Percentiles rank a stretch among this genome's conserved stretches.
These are phyloP conservation scores for Mus spretus DNA, from an alignment of 2,797 vertebrate genomes.

Conservation along the genomic window DNA sequence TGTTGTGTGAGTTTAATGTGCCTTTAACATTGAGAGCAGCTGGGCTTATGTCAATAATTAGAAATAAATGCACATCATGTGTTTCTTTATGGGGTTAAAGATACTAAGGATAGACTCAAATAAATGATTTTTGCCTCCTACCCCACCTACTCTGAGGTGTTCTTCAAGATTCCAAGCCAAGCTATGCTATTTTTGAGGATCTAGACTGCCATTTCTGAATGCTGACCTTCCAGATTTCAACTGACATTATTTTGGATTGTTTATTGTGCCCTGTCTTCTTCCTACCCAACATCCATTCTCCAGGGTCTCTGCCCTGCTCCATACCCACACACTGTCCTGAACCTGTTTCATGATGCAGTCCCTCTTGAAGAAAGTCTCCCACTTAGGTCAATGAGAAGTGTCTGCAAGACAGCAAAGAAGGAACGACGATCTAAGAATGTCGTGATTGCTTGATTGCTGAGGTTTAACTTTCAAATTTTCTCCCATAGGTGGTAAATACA, in stretches of 20 bases:
- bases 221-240: conserved; percentile 10
- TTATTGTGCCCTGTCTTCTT: neutral
- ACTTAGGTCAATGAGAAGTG: neutral
- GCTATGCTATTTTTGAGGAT: conserved; percentile 36
- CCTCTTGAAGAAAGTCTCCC: neutral
- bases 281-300: neutral
- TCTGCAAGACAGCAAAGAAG: conserved; percentile 23
- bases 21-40: conserved; percentile 79
- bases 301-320: neutral
- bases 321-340: neutral
- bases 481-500: conserved; percentile 42
- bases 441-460: neutral
- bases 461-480: conserved; percentile 22
- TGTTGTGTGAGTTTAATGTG: conserved; percentile 72
- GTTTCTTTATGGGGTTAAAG: conserved; percentile 82
- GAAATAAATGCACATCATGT: conserved; percentile 80
- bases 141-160: conserved; percentile 60
- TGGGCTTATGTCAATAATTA: conserved; percentile 84
- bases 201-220: neutral
- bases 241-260: neutral
- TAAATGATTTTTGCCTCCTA: conserved; percentile 73
- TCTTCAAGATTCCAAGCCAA: conserved; percentile 61
- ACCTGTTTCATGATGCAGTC: neutral
- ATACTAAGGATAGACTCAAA: conserved; percentile 75
- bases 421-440: conserved; percentile 9